Evolutionary conservation across 2,113 vertebrate genomes (phyloP).

Genomic region (Brachyistius frenatus): DNA sequence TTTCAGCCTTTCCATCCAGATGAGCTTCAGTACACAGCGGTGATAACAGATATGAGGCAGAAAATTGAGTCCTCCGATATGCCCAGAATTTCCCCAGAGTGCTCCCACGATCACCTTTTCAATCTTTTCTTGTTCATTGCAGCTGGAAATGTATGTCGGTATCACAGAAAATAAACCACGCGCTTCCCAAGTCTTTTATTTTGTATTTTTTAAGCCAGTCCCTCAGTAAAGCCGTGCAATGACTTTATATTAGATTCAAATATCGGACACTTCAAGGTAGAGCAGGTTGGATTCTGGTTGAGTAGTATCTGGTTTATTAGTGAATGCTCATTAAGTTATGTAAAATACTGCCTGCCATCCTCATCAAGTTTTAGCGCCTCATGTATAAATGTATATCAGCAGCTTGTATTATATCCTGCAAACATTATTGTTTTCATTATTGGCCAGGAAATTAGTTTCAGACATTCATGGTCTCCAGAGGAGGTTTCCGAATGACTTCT

Average conservation of each 20-base stretch:
- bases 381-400: background rate
- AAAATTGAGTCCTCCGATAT: constrained; percentile 35
- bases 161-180: constrained; percentile 29
- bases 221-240: background rate
- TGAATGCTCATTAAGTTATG: background rate
- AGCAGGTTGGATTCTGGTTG: constrained; percentile 12
- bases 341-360: constrained; percentile 4
- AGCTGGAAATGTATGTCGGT: constrained; percentile 1
- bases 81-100: constrained; percentile 21
- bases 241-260: background rate
- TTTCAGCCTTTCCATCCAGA: constrained; percentile 41
- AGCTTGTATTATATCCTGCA: background rate
- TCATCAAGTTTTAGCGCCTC: background rate
- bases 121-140: constrained; percentile 26
- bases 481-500: no score
- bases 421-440: background rate
- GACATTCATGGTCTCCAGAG: no score
- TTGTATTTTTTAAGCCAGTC: background rate
- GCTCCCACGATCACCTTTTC: constrained; percentile 37
- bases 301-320: background rate
- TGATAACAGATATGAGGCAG: constrained; percentile 47
- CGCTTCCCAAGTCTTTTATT: constrained; percentile 14
- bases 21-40: constrained; percentile 23
- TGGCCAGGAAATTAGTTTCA: no score
- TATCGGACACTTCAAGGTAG: constrained; percentile 11